These are phyloP conservation scores for Cheilosia variabilis DNA, from an alignment of 2,888 invertebrate species.

Conservation along the genomic window DNA sequence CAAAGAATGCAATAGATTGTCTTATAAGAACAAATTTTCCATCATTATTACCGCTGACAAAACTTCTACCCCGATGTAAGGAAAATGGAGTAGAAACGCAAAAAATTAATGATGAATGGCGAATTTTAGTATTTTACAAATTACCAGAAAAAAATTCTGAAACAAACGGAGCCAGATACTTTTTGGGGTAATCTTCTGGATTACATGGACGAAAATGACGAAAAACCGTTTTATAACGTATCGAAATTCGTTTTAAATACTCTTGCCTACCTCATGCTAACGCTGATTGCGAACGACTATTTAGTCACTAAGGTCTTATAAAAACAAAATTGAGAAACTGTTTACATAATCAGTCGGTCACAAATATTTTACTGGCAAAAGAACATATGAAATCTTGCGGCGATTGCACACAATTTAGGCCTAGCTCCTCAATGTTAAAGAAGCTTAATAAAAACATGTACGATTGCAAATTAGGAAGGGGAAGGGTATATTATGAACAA, in stretches of 20 bases:
- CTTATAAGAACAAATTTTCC: background rate
- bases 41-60: slow-evolving; percentile 1
- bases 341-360: too few relatives aligned
- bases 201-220: background rate
- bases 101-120: background rate
- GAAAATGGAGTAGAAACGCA: background rate
- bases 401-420: background rate
- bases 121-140: background rate
- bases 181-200: background rate
- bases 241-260: slow-evolving; percentile 10
- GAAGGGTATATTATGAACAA: background rate
- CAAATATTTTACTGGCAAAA: background rate
- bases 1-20: slow-evolving; percentile 11
- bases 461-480: background rate
- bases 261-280: background rate
- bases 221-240: background rate
- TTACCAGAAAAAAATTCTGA: too few relatives aligned
- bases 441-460: slow-evolving; percentile 6
- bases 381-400: background rate
- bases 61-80: slow-evolving; percentile 1
- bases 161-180: slow-evolving; percentile 1
- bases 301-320: background rate
- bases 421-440: background rate
- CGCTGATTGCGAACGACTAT: too few relatives aligned
- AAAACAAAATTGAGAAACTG: slow-evolving; percentile 3